Conservation (phyloP, 2,888 invertebrate species). For the Steinernema carpocapsae region DNA sequence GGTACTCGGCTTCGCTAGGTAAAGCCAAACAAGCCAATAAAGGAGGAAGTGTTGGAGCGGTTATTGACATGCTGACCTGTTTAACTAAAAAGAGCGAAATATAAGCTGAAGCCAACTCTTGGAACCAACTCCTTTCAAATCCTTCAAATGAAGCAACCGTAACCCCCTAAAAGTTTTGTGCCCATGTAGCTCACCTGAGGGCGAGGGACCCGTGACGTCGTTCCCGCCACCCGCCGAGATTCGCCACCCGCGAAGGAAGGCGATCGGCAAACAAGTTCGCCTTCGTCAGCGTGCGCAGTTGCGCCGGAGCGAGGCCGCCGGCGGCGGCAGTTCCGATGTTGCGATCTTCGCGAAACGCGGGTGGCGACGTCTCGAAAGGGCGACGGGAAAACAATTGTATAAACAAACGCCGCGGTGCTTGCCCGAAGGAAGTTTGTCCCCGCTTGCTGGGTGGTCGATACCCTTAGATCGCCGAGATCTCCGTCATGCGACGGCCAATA, state of each 20-base stretch:
- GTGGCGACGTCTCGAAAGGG: slow-evolving; percentile 21
- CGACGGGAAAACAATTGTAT: slow-evolving; percentile 18
- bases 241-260: neutral
- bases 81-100: too few relatives aligned
- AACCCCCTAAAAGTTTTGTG: too few relatives aligned
- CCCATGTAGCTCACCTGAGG: too few relatives aligned
- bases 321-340: too few relatives aligned
- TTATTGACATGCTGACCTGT: too few relatives aligned
- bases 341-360: slow-evolving; percentile 19
- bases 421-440: slow-evolving; percentile 7
- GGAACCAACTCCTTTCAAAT: too few relatives aligned
- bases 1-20: too few relatives aligned
- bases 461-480: neutral
- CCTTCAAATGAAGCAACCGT: too few relatives aligned
- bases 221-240: slow-evolving; percentile 28
- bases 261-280: slow-evolving; percentile 21
- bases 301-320: neutral
- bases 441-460: slow-evolving; percentile 12
- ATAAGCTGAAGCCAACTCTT: too few relatives aligned
- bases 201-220: neutral
- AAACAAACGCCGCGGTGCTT: slow-evolving; percentile 6
- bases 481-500: neutral
- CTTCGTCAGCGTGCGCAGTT: neutral
- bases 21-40: too few relatives aligned
- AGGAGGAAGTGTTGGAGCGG: too few relatives aligned